phyloP scores from a whole-genome alignment of 2,113 vertebrate genomes.

The Tetrax tetrax region DNA sequence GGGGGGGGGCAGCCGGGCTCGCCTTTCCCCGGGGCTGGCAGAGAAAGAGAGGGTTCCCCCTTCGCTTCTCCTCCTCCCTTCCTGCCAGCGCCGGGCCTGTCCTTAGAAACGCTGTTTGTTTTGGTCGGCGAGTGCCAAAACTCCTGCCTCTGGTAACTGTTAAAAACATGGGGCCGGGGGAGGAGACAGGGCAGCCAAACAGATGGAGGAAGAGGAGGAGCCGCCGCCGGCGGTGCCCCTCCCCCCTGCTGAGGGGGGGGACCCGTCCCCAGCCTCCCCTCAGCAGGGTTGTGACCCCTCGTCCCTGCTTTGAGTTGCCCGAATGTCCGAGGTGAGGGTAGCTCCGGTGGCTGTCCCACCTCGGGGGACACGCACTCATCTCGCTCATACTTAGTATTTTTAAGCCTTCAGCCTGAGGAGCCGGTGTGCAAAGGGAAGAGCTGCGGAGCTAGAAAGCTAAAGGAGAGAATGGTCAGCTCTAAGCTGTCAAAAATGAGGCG shows the following conservation, averaged over 20 bases:
- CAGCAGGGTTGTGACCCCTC: too few species aligned
- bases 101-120: conserved; percentile 67
- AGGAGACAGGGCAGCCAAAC: not conserved
- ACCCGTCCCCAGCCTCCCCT: too few species aligned
- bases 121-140: conserved; percentile 41
- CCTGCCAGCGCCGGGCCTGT: not conserved
- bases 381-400: accelerated
- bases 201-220: conserved; percentile 59
- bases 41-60: not conserved
- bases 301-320: not conserved
- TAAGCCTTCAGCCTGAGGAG: not conserved
- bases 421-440: accelerated
- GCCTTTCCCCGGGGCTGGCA: not conserved
- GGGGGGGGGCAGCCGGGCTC: not conserved
- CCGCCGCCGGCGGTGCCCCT: not conserved
- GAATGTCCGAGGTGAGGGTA: accelerated
- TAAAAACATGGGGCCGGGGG: conserved; percentile 40
- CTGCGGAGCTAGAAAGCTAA: too few species aligned
- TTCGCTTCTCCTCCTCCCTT: not conserved
- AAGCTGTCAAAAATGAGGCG: not conserved
- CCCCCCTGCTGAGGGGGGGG: not conserved
- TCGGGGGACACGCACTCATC: accelerated
- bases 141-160: not conserved
- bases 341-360: accelerated
- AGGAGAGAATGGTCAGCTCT: not conserved